A percentile compares a stretch with the other conserved stretches of the same genome.
phyloP scores from a whole-genome alignment of 2,113 vertebrate species.

The Nyctibius bracteatus region DNA sequence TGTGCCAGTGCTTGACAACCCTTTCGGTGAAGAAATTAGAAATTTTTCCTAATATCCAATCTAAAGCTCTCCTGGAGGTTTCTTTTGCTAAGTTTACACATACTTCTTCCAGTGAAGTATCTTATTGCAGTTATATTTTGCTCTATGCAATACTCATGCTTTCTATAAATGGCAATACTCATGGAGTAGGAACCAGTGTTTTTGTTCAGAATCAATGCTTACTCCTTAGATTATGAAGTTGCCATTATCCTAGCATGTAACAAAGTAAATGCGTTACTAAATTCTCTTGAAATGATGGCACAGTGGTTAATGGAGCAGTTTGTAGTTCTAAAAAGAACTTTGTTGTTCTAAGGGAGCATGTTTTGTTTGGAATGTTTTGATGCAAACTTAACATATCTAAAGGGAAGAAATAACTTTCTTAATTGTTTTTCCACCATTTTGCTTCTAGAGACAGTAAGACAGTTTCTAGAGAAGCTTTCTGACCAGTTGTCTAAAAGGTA shows the following conservation, averaged over 20 bases:
- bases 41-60: too few species aligned
- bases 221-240: not conserved
- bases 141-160: not conserved
- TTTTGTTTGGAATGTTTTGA: not conserved
- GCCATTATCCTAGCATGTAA: not conserved
- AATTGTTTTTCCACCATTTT: not conserved
- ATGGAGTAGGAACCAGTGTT: not conserved
- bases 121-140: not conserved
- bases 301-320: not conserved
- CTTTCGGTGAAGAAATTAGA: too few species aligned
- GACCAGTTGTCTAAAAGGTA: slow-evolving; percentile 89
- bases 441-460: slow-evolving; percentile 87
- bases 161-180: not conserved
- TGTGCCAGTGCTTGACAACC: too few species aligned
- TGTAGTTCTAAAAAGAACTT: not conserved
- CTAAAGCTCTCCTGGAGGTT: too few species aligned
- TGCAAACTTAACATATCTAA: not conserved
- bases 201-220: not conserved
- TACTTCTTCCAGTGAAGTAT: not conserved
- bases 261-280: not conserved
- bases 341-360: not conserved
- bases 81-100: not conserved
- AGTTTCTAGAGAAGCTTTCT: slow-evolving; percentile 90
- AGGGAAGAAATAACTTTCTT: not conserved
- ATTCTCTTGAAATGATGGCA: not conserved